phyloP scores from a whole-genome alignment of 1,140 invertebrate species.

The Pachyrhynchus sulphureomaculatus region DNA sequence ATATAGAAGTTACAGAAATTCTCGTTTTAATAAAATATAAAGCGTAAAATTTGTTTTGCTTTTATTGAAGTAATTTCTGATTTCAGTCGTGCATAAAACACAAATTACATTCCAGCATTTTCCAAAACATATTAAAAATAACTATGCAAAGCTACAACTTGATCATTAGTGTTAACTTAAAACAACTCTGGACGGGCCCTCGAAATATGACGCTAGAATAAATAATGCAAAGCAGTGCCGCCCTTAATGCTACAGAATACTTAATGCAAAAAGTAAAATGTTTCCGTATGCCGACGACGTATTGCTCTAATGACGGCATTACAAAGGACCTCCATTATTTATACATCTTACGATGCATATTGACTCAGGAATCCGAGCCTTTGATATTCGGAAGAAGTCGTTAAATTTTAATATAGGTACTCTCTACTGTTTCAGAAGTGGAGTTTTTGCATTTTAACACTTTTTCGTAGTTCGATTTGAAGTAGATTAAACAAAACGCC shows the following conservation, averaged over 20 bases:
- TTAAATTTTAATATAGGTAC: slow-evolving; percentile 14
- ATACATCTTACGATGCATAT: slow-evolving; percentile 33
- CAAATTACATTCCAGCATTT: too few species aligned
- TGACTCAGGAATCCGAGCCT: slow-evolving; percentile 18
- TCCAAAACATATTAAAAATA: not conserved
- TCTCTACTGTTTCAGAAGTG: not conserved
- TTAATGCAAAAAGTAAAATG: slow-evolving; percentile 38
- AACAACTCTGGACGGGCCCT: not conserved
- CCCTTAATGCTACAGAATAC: slow-evolving; percentile 34
- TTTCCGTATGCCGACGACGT: slow-evolving; percentile 34
- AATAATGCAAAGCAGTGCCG: slow-evolving; percentile 32
- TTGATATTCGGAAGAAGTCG: slow-evolving; percentile 15
- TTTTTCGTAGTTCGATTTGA: too few species aligned
- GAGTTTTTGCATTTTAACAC: slow-evolving; percentile 7
- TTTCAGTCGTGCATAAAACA: too few species aligned
- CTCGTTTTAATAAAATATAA: too few species aligned
- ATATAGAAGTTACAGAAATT: too few species aligned
- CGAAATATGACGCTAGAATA: slow-evolving; percentile 13
- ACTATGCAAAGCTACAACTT: slow-evolving; percentile 10
- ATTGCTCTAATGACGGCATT: slow-evolving; percentile 37
- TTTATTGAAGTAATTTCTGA: too few species aligned
- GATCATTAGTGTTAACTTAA: slow-evolving; percentile 19
- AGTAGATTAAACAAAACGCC: too few species aligned
- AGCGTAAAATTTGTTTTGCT: too few species aligned
- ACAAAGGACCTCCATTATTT: slow-evolving; percentile 38